Percentiles rank a stretch among this genome's conserved stretches.
Evolutionary conservation across 1,140 invertebrate genomes (phyloP).

Genomic region (Battus philenor): DNA sequence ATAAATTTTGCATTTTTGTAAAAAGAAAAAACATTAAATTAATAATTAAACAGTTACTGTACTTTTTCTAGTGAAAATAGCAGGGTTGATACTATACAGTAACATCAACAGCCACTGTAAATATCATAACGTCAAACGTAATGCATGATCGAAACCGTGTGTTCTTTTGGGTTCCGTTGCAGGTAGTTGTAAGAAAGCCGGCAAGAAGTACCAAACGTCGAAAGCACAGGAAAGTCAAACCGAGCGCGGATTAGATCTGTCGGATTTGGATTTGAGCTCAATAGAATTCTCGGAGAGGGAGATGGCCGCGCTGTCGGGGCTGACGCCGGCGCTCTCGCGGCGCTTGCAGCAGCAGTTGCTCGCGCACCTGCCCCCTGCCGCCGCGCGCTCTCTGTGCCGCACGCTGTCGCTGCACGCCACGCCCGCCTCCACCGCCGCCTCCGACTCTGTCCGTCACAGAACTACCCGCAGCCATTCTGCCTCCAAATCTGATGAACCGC

Average conservation of each 20-base stretch:
- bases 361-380: conserved; percentile 78
- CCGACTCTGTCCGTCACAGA: not conserved
- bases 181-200: conserved; percentile 66
- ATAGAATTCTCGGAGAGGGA: conserved; percentile 81
- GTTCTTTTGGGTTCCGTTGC: conserved; percentile 68
- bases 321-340: conserved; percentile 79
- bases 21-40: too few species aligned
- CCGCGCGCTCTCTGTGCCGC: conserved; percentile 77
- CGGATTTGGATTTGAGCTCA: conserved; percentile 79
- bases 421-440: conserved; percentile 2
- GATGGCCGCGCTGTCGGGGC: conserved; percentile 79
- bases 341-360: conserved; percentile 80
- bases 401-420: conserved; percentile 76
- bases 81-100: not conserved
- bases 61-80: not conserved
- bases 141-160: conserved; percentile 76
- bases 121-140: conserved; percentile 62
- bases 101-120: conserved; percentile 45
- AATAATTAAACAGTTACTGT: too few species aligned
- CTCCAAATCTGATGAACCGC: not conserved
- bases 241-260: conserved; percentile 78
- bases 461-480: conserved; percentile 2
- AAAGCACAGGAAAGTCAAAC: conserved; percentile 10
- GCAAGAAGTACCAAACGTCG: conserved; percentile 42
- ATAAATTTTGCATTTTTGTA: conserved; percentile 2